phyloP scores from a whole-genome alignment of 2,797 vertebrate species.

The Phaenicophaeus curvirostris region DNA sequence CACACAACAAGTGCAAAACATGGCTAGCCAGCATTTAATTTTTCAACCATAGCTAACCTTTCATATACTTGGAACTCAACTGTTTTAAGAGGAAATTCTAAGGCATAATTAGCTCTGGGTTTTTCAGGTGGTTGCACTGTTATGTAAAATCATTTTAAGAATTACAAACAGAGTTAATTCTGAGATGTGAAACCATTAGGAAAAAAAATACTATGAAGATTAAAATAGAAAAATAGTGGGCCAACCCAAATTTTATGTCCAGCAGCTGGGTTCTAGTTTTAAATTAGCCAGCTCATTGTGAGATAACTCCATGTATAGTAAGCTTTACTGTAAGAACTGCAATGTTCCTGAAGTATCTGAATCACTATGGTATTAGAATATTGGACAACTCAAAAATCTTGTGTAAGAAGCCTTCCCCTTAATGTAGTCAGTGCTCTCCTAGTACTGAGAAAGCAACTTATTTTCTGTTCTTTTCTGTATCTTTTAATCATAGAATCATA shows the following conservation, averaged over 20 bases:
- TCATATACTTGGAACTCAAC: neutral
- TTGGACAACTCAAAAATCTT: neutral
- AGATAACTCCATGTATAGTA: neutral
- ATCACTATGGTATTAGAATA: neutral
- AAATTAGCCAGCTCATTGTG: neutral
- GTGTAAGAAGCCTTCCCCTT: neutral
- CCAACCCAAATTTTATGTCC: neutral
- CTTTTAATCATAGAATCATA: too few relatives aligned
- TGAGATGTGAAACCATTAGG: neutral
- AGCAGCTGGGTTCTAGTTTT: neutral
- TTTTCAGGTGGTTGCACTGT: neutral
- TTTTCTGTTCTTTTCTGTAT: neutral
- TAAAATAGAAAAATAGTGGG: neutral
- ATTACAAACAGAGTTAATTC: neutral
- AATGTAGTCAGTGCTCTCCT: neutral
- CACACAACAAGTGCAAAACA: neutral
- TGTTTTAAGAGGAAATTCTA: neutral
- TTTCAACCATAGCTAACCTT: neutral
- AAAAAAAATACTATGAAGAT: neutral
- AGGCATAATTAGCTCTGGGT: neutral
- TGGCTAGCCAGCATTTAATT: neutral
- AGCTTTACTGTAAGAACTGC: neutral
- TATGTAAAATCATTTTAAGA: conserved; percentile 1
- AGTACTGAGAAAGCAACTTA: neutral
- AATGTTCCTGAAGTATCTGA: neutral